Evolutionary conservation across 2,888 invertebrate genomes (phyloP).

Genomic region (Acleris literana): DNA sequence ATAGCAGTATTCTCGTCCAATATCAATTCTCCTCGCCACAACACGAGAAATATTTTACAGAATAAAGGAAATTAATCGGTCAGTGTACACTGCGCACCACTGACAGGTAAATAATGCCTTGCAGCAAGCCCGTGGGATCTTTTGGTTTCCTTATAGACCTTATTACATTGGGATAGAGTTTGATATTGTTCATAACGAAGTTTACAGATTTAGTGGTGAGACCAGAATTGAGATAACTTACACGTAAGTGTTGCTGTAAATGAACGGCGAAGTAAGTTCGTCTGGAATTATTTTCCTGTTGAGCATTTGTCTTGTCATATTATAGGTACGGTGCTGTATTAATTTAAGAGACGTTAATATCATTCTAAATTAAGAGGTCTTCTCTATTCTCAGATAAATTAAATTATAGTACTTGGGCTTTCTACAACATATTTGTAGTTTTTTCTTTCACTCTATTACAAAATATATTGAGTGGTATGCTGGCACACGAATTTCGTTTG

Average conservation of each 20-base stretch:
- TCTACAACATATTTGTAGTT: too few relatives aligned
- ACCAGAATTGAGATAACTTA: constrained; percentile 3
- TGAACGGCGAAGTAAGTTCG: too few relatives aligned
- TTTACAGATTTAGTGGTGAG: background rate
- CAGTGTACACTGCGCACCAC: background rate
- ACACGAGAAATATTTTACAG: constrained; percentile 16
- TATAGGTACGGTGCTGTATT: too few relatives aligned
- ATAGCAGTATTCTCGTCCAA: constrained; percentile 1
- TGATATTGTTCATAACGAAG: background rate
- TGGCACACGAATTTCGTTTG: too few relatives aligned
- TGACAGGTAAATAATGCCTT: constrained; percentile 4
- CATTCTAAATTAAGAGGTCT: too few relatives aligned
- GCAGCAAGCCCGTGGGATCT: background rate
- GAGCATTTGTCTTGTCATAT: too few relatives aligned
- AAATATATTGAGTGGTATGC: too few relatives aligned
- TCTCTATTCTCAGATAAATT: too few relatives aligned
- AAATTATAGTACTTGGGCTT: too few relatives aligned
- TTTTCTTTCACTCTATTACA: too few relatives aligned
- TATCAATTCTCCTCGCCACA: constrained; percentile 1
- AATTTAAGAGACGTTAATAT: too few relatives aligned
- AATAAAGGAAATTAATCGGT: constrained; percentile 13
- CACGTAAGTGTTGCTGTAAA: background rate
- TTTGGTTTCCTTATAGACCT: background rate
- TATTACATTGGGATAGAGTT: background rate
- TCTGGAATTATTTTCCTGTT: too few relatives aligned